Evolutionary conservation across 2,113 vertebrate genomes (phyloP).

Genomic region (Oostethus manadensis): DNA sequence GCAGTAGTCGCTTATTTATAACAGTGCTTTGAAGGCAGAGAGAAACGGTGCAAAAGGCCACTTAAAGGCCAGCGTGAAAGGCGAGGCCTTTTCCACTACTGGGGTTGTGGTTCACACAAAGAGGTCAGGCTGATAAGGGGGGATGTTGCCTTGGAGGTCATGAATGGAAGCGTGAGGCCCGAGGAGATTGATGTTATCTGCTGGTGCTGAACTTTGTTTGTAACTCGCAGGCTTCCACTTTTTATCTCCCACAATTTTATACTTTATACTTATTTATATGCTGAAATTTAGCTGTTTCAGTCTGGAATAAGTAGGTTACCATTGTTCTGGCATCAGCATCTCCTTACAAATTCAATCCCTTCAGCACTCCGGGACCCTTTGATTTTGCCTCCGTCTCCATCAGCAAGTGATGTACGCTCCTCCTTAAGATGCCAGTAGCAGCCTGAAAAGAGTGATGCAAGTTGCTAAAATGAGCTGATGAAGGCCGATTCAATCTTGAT

Average conservation of each 20-base stretch:
- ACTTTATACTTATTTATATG: neutral
- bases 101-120: conserved; percentile 44
- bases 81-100: conserved; percentile 42
- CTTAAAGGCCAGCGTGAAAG: conserved; percentile 63
- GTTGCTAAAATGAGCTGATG: conserved; percentile 13
- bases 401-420: conserved; percentile 5
- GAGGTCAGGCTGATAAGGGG: conserved; percentile 44
- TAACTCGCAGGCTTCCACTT: conserved; percentile 8
- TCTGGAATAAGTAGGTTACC: neutral
- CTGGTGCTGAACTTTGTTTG: conserved; percentile 22
- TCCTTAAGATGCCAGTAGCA: conserved; percentile 11
- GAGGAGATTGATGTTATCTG: conserved; percentile 46
- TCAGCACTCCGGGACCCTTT: conserved; percentile 48
- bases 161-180: conserved; percentile 33
- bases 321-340: conserved; percentile 36
- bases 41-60: conserved; percentile 51
- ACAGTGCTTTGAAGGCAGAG: conserved; percentile 26
- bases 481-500: conserved; percentile 70
- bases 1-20: conserved; percentile 13
- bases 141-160: conserved; percentile 41
- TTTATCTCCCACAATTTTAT: conserved; percentile 5
- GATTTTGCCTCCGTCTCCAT: conserved; percentile 53
- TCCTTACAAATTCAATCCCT: conserved; percentile 39
- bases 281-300: neutral
- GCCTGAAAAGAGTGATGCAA: conserved; percentile 7